Conservation (phyloP, 1,140 invertebrate species). For the Drosophila busckii region DNA sequence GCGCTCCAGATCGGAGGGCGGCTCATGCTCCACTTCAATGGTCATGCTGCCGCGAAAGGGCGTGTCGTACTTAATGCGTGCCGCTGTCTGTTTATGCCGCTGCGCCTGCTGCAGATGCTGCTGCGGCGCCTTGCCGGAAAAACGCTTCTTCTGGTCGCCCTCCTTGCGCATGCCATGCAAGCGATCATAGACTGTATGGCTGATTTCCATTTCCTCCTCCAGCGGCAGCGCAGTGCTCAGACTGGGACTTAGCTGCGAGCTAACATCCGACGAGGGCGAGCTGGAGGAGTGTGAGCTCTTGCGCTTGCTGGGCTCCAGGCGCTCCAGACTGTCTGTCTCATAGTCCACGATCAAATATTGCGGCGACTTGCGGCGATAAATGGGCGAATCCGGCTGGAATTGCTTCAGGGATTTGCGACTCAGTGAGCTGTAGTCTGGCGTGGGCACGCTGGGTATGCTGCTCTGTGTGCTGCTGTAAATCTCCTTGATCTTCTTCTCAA, state of each 20-base stretch:
- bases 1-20: slow-evolving; percentile 68
- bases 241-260: slow-evolving; percentile 85
- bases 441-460: slow-evolving; percentile 73
- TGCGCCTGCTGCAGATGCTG: slow-evolving; percentile 25
- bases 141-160: slow-evolving; percentile 62
- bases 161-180: slow-evolving; percentile 72
- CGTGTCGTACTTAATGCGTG: slow-evolving; percentile 76
- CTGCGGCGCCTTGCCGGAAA: slow-evolving; percentile 39
- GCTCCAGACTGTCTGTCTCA: slow-evolving; percentile 89
- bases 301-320: slow-evolving; percentile 80
- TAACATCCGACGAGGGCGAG: slow-evolving; percentile 83
- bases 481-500: slow-evolving; percentile 76
- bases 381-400: slow-evolving; percentile 75
- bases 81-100: slow-evolving; percentile 63
- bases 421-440: slow-evolving; percentile 77
- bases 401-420: slow-evolving; percentile 70
- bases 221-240: slow-evolving; percentile 85
- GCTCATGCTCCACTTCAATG: slow-evolving; percentile 85
- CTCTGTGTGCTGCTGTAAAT: slow-evolving; percentile 77
- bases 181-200: slow-evolving; percentile 83
- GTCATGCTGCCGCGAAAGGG: slow-evolving; percentile 80
- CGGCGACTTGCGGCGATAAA: slow-evolving; percentile 71
- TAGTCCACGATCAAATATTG: slow-evolving; percentile 82
- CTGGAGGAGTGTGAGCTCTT: slow-evolving; percentile 80
- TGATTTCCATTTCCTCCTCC: slow-evolving; percentile 88